Evolutionary conservation across 2,113 vertebrate genomes (phyloP).

Genomic region (Spilogale gracilis): DNA sequence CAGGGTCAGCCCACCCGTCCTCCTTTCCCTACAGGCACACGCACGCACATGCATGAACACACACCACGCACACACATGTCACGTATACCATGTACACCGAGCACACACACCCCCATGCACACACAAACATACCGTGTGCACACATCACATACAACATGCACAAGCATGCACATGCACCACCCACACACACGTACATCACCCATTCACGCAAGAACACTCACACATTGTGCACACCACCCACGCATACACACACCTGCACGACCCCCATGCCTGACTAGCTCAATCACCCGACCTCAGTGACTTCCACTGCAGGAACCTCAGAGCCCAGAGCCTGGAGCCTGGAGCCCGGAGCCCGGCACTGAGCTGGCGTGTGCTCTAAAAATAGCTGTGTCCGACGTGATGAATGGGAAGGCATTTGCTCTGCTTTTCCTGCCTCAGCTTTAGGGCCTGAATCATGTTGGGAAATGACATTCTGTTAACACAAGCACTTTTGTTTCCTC

Average conservation of each 20-base stretch:
- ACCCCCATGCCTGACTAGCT: slow-evolving; percentile 19
- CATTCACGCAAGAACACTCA: background rate
- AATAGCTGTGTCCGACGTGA: slow-evolving; percentile 75
- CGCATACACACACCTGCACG: background rate
- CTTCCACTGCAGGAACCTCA: slow-evolving; percentile 57
- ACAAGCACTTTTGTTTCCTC: slow-evolving; percentile 82
- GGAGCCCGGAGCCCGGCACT: background rate
- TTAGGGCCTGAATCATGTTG: slow-evolving; percentile 78
- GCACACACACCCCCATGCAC: background rate
- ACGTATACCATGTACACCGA: background rate
- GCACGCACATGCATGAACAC: background rate
- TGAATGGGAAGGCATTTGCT: slow-evolving; percentile 80
- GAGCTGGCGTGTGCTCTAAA: slow-evolving; percentile 76
- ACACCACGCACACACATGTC: background rate
- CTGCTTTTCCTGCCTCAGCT: slow-evolving; percentile 74
- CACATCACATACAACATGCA: background rate
- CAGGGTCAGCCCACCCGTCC: too few species aligned
- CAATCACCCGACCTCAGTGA: slow-evolving; percentile 49
- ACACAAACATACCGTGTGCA: background rate
- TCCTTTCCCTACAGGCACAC: fast-evolving
- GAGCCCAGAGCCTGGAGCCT: slow-evolving; percentile 1
- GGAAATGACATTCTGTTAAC: slow-evolving; percentile 84
- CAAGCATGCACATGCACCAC: background rate
- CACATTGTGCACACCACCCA: background rate
- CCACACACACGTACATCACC: background rate